Base-by-base conservation (phyloP, 2,797 vertebrate genomes). In the Malacoraja senta region DNA sequence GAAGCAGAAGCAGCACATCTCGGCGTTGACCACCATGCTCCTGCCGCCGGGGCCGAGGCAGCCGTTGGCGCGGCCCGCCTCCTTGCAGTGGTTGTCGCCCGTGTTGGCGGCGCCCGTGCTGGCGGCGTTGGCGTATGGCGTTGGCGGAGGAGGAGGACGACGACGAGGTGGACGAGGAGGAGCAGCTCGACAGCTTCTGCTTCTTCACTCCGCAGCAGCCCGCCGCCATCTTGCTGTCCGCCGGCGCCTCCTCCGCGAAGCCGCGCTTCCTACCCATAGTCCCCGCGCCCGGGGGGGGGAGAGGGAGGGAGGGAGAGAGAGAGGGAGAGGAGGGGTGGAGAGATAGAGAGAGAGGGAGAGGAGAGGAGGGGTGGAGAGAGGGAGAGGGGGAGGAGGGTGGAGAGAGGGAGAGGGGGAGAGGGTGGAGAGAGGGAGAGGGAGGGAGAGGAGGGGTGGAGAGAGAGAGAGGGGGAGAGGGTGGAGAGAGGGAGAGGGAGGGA, bases 141-240 rank as follows among this genome's bases (percentile, higher is more conserved):
- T 97, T 96, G 95, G 96, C 96, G 93, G 96, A 96, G 94, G 96
- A 95, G 94, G 96, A 96, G 21, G 98, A 98, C 93, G 98, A 98
- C 96, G 98, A 53, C 44, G 96, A 96, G 94, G 96, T 95, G 94
- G 96, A 96, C 19, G 98, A 98, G 93, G 98, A 98, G 96, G 98
- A 98, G 96, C 98, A 99, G 96, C 98, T 98, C 97, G 98, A 99
- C 97, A 99, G 98, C 97, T 99, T 99, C 98, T 99, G 98, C 98
- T 99, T 99, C 98, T 99, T 99, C 98, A 99, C 98, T 98, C 98
- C 98, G 97, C 98, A 99, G 98, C 98, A 99, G 96, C 98, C 98
- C 97, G 98, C 98, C 98, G 98, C 98, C 98, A 99, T 99, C 98
- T 99, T 99, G 98, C 97, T 98, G 97, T 97, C 97, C 97, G 98